These are phyloP conservation scores for Xenopus laevis DNA, from an alignment of 2,113 vertebrate genomes.

Conservation along the genomic window DNA sequence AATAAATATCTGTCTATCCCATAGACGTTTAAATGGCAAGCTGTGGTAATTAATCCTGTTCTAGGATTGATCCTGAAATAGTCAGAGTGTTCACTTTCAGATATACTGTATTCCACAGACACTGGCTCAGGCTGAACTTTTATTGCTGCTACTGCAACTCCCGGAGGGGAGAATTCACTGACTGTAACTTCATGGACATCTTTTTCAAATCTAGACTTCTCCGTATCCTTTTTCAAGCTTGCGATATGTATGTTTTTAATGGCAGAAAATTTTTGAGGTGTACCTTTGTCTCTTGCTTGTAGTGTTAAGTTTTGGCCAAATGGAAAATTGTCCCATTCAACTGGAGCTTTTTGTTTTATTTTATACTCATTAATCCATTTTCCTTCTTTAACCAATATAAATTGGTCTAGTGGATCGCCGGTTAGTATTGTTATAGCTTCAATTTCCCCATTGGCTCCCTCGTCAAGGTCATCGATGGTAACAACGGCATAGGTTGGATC, in stretches of 20 bases:
- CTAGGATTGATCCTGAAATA: slow-evolving; percentile 84
- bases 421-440: slow-evolving; percentile 83
- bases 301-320: slow-evolving; percentile 86
- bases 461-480: slow-evolving; percentile 81
- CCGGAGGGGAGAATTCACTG: slow-evolving; percentile 91
- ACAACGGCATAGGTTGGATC: slow-evolving; percentile 80
- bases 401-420: slow-evolving; percentile 80
- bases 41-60: slow-evolving; percentile 85
- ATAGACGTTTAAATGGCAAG: slow-evolving; percentile 71
- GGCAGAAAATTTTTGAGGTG: slow-evolving; percentile 80
- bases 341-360: slow-evolving; percentile 73
- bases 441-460: slow-evolving; percentile 88
- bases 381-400: slow-evolving; percentile 74
- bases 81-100: slow-evolving; percentile 68
- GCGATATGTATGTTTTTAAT: slow-evolving; percentile 71
- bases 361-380: slow-evolving; percentile 79
- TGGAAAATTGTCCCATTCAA: slow-evolving; percentile 79
- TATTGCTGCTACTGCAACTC: slow-evolving; percentile 75
- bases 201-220: slow-evolving; percentile 74
- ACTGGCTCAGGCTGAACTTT: slow-evolving; percentile 76
- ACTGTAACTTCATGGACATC: slow-evolving; percentile 77
- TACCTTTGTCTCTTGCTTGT: slow-evolving; percentile 89
- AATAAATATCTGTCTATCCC: slow-evolving; percentile 79
- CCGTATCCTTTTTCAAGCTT: slow-evolving; percentile 61
- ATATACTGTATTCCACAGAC: slow-evolving; percentile 79